Evolutionary conservation across 2,888 invertebrate species (phyloP), one percentile per base, ranked within the genome.

Genomic region (Sarcophaga carnaria): DNA sequence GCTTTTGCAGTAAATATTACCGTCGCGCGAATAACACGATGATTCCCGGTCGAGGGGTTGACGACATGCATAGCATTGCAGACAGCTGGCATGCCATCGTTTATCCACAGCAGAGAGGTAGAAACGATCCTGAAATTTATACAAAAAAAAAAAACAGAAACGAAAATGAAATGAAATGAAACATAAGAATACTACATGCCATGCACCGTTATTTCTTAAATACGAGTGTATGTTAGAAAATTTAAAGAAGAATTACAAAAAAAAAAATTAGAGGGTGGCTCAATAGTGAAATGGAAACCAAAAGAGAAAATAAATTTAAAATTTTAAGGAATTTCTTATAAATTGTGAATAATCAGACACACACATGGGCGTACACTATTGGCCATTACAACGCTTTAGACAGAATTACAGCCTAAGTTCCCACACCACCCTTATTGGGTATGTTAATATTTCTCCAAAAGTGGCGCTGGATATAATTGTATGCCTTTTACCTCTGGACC

Each of bases 1-100:
- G 93, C 97, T 97, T 94, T 98, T 98, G 95, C 99, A 99, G 94
- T 97, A 98, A 91, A 98, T 98, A 93, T 97, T 97, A 91, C 97
- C 98, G 93, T 98, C 98, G 89, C 97, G 95, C 89, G 97, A 96
- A 94, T 98, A 99, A 94, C 98, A 99, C 89, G 98, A 96, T 92
- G 97, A 96, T 93, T 98, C 98, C 2, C 97, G 96, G 93, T 98
- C 98, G 89, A 99, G 95, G 5, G 97, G 96, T 94, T 96, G 96
- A 91, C 97, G 96, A 94, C 99, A 99, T 93, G 98, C 97, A 92
- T 96, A 97, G 94, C 98, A 99, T 92, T 97, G 96, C 59, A 99
- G 95, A 92, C 98, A 99, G 83, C 97, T 95, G 70, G 97, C 96
- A 93, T 99, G 98, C 98, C 98, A 99, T 93, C 97, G 96, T 91